Evolutionary conservation across 1,140 invertebrate species (phyloP).

Genomic region (Phymastichus coffea): DNA sequence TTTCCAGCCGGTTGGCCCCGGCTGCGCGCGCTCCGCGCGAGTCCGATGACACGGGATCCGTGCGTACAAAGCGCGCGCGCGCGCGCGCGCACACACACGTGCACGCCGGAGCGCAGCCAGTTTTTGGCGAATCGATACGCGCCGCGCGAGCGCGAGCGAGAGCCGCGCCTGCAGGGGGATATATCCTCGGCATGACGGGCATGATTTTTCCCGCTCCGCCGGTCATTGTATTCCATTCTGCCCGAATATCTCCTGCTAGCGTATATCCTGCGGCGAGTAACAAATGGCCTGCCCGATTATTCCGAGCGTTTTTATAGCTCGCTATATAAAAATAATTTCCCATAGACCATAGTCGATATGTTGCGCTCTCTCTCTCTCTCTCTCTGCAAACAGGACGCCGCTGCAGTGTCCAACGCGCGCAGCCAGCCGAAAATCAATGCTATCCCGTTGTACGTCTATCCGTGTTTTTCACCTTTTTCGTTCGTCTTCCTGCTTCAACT

Average conservation of each 20-base stretch:
- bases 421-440: too few species aligned
- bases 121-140: too few species aligned
- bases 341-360: not conserved
- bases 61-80: too few species aligned
- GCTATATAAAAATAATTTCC: slow-evolving; percentile 14
- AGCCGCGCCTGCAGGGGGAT: slow-evolving; percentile 27
- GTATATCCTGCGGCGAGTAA: slow-evolving; percentile 4
- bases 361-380: too few species aligned
- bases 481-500: too few species aligned
- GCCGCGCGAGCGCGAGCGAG: not conserved
- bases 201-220: slow-evolving; percentile 37
- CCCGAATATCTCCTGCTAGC: not conserved
- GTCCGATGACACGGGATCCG: too few species aligned
- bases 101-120: slow-evolving; percentile 16
- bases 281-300: slow-evolving; percentile 26
- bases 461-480: too few species aligned
- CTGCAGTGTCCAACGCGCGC: too few species aligned
- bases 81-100: slow-evolving; percentile 30
- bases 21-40: too few species aligned
- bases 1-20: slow-evolving; percentile 40
- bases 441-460: too few species aligned
- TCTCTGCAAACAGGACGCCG: too few species aligned
- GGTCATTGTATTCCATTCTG: slow-evolving; percentile 38
- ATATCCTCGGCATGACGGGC: slow-evolving; percentile 32
- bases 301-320: slow-evolving; percentile 3